These are phyloP conservation scores for Dermochelys coriacea DNA, from an alignment of 2,797 vertebrate species.

Conservation along the genomic window DNA sequence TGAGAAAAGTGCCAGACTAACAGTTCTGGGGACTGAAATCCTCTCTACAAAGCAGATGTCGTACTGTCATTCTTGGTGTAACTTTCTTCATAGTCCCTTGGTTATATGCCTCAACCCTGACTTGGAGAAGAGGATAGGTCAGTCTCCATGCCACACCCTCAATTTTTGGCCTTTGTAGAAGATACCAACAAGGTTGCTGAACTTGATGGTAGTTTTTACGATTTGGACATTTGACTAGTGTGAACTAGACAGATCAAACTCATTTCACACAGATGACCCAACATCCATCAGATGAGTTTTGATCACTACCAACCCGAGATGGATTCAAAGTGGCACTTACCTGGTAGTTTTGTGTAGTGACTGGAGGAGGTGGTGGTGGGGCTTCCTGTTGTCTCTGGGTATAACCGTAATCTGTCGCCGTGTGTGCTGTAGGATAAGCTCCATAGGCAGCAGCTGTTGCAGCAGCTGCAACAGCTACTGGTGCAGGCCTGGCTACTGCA, in stretches of 20 bases:
- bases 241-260: neutral
- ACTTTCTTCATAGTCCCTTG: neutral
- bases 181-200: neutral
- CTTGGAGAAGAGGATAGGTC: neutral
- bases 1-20: neutral
- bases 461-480: constrained; percentile 91
- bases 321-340: constrained; percentile 73
- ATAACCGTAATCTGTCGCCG: constrained; percentile 94
- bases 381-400: constrained; percentile 95
- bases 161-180: neutral
- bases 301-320: rapidly evolving
- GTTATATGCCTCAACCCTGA: neutral
- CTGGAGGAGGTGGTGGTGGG: constrained; percentile 95
- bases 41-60: neutral
- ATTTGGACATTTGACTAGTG: neutral
- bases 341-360: constrained; percentile 98
- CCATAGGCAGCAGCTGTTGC: constrained; percentile 94
- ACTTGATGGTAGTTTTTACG: neutral
- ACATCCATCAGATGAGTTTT: neutral
- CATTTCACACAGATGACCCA: neutral
- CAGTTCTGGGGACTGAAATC: neutral
- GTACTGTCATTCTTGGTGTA: neutral
- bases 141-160: neutral
- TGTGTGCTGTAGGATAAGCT: constrained; percentile 92
- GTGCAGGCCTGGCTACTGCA: constrained; percentile 93